Evolutionary conservation across 2,888 invertebrate genomes (phyloP).

Genomic region (Pandemis heparana): DNA sequence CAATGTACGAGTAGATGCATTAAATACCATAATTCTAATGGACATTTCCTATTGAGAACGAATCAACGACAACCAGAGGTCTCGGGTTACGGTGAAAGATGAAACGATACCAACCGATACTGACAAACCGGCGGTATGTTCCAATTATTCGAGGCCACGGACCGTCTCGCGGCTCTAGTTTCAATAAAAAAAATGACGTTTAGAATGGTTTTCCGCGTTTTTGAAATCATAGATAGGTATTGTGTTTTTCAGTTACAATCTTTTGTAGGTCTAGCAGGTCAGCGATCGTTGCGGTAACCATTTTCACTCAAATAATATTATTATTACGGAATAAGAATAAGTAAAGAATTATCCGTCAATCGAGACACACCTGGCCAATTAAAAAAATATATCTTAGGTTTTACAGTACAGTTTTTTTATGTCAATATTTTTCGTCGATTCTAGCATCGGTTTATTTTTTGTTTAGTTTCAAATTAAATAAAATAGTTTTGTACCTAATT

Average conservation of each 20-base stretch:
- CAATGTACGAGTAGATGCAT: constrained; percentile 16
- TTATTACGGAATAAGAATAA: too few relatives aligned
- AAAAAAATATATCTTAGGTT: too few relatives aligned
- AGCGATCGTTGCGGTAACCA: too few relatives aligned
- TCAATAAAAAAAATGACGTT: constrained; percentile 27
- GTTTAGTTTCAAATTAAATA: too few relatives aligned
- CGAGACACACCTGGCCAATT: too few relatives aligned
- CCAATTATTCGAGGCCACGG: constrained; percentile 46
- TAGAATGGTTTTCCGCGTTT: constrained; percentile 23
- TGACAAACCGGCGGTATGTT: constrained; percentile 23
- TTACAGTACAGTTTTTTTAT: too few relatives aligned
- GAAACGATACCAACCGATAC: constrained; percentile 26
- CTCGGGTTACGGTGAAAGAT: constrained; percentile 37
- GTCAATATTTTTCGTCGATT: too few relatives aligned
- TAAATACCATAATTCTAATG: constrained; percentile 44
- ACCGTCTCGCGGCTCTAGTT: constrained; percentile 21
- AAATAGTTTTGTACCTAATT: too few relatives aligned
- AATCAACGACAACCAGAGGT: constrained; percentile 32
- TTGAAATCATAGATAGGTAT: constrained; percentile 10
- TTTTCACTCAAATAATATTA: too few relatives aligned
- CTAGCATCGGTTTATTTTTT: too few relatives aligned
- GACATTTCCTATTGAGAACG: constrained; percentile 43
- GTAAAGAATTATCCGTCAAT: too few relatives aligned
- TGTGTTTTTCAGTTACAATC: neutral
- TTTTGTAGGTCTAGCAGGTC: neutral